phyloP scores from a whole-genome alignment of 2,888 invertebrate species.

The Alloscopus bannaensis region DNA sequence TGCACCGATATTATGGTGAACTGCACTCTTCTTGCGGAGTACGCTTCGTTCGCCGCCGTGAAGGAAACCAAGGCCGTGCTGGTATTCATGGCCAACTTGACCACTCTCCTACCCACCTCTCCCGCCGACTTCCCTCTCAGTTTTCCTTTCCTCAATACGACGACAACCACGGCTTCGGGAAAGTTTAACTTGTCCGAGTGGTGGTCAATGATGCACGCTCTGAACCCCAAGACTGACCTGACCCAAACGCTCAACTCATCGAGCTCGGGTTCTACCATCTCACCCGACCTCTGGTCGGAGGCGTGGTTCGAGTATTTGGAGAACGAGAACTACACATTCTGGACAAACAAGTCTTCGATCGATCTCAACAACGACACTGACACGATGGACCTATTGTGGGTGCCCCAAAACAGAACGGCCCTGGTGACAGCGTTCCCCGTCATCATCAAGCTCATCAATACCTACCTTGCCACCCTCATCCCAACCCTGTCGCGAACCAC shows the following conservation, averaged over 20 bases:
- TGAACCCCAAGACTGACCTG: conserved; percentile 67
- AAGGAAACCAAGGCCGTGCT: conserved; percentile 66
- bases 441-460: conserved; percentile 63
- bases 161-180: conserved; percentile 46
- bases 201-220: conserved; percentile 62
- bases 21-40: conserved; percentile 70
- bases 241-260: conserved; percentile 65
- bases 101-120: conserved; percentile 60
- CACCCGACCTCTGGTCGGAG: conserved; percentile 59
- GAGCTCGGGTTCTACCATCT: conserved; percentile 30
- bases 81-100: conserved; percentile 68
- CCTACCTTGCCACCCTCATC: conserved; percentile 58
- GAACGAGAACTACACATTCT: conserved; percentile 71
- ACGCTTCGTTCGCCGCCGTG: conserved; percentile 60
- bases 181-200: conserved; percentile 66
- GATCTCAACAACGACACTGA: conserved; percentile 62
- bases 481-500: conserved; percentile 65
- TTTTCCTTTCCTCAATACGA: conserved; percentile 49
- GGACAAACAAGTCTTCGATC: conserved; percentile 66
- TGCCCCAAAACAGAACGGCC: conserved; percentile 66
- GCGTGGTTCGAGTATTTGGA: conserved; percentile 68
- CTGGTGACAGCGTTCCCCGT: conserved; percentile 65
- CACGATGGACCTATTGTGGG: too few relatives aligned
- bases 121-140: conserved; percentile 37
- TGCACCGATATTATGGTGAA: conserved; percentile 69